Conservation (phyloP, 2,797 vertebrate genomes). For the Ctenosaura bakeri region DNA sequence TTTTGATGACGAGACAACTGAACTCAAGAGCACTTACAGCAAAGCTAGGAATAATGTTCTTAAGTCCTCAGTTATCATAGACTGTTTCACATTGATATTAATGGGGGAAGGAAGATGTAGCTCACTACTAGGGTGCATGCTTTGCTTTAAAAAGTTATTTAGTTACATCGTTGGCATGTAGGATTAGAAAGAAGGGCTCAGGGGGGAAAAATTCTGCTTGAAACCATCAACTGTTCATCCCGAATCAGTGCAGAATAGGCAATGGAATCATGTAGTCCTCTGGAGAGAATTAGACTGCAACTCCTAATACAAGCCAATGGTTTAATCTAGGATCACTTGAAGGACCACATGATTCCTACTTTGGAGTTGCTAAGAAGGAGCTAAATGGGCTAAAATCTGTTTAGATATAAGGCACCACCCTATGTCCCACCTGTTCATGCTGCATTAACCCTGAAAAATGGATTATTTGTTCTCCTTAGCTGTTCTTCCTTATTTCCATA, state of each 20-base stretch:
- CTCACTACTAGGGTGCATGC: neutral
- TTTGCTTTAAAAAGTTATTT: neutral
- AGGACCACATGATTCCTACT: no score
- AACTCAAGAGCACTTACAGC: neutral
- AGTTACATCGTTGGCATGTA: neutral
- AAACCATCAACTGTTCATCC: neutral
- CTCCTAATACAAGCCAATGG: no score
- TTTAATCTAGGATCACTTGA: no score
- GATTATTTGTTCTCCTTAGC: neutral
- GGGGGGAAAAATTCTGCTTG: neutral
- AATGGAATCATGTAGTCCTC: neutral
- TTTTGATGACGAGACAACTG: neutral
- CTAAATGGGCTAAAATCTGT: neutral
- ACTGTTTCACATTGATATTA: neutral
- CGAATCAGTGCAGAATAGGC: neutral
- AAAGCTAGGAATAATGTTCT: neutral
- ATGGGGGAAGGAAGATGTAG: neutral
- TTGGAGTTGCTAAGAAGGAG: no score
- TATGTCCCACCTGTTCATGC: neutral
- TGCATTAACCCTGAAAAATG: neutral
- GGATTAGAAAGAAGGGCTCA: neutral
- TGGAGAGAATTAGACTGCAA: neutral
- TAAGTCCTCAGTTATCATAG: neutral
- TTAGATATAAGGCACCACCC: neutral
- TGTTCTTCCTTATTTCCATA: neutral